Base-by-base conservation (phyloP, 2,113 vertebrate genomes). In the Boulengeromyrus knoepffleri region DNA sequence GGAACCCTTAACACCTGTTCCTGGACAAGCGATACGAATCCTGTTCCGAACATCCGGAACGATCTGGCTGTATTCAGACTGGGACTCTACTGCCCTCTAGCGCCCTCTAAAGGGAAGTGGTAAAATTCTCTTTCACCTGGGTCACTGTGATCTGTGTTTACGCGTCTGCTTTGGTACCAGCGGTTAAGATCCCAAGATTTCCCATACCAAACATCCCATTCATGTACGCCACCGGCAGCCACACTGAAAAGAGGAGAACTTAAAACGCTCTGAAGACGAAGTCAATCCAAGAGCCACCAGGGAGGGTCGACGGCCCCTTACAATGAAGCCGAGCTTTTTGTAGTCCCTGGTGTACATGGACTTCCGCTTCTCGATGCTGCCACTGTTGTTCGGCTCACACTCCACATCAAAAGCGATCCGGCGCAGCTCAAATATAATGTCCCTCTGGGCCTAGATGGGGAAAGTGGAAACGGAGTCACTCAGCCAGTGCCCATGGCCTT, bases 331-430 rank as follows among this genome's bases (percentile, higher is more conserved):
- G 4, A 99, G 97, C 83, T 99, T 99, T 92, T 99, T 99, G 90
- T 99, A 99, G 95, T 99, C 99, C 21, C 98, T 96, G 0, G 99
- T 99, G 94, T 99, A 99, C 99, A 99, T 99, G 90, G 99, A 99
- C 93, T 99, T 99, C 94, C 98, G 97, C 83, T 99, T 99, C 95
- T 99, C 99, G 70, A 97, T 98, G 92, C 97, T 99, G 93, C 99
- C 98, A 3, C 97, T 97, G 94, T 96, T 97, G 93, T 96, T 99
- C 3, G 97, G 97, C 89, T 99, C 99, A 0, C 96, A 96, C 90
- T 99, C 99, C 0, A 97, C 97, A 91, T 99, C 99, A 53, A 99
- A 99, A 3, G 98, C 99, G 74, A 99, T 99, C 94, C 98, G 97
- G 91, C 99, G 96, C 89, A 99, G 97, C 92, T 99, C 99, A 92